Evolutionary conservation across 2,888 invertebrate species (phyloP).

Genomic region (Apotomis betuletana): DNA sequence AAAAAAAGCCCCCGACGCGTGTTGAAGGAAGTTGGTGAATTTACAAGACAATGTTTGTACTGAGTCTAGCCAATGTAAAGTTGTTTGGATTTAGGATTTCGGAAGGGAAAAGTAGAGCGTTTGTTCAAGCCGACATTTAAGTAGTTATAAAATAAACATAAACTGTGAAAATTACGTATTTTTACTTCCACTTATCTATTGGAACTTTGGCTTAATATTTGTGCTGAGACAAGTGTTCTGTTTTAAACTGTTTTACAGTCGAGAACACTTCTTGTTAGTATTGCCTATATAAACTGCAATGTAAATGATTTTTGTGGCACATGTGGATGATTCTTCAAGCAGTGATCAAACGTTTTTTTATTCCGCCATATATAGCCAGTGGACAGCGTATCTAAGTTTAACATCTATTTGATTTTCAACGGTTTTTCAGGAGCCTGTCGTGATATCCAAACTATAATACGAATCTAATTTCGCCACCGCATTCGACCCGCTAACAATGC

Average conservation of each 20-base stretch:
- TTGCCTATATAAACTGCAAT: too few species aligned
- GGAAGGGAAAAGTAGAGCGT: background rate
- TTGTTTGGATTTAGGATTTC: constrained; percentile 34
- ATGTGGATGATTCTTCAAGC: too few species aligned
- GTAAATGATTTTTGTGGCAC: too few species aligned
- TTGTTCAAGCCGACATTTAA: constrained; percentile 25
- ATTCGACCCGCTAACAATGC: constrained; percentile 73
- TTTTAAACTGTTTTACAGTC: too few species aligned
- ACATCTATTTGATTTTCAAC: constrained; percentile 51
- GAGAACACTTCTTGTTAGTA: too few species aligned
- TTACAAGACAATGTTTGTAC: constrained; percentile 52
- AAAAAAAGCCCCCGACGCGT: constrained; percentile 57
- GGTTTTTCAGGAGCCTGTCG: constrained; percentile 47
- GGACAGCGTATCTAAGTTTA: constrained; percentile 31
- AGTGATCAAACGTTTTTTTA: background rate
- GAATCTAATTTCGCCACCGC: constrained; percentile 81
- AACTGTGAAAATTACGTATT: background rate
- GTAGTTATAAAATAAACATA: background rate
- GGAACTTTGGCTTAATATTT: background rate
- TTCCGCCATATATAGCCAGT: background rate
- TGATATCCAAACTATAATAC: constrained; percentile 65
- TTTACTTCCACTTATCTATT: too few species aligned
- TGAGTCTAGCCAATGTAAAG: constrained; percentile 39
- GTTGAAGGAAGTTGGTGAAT: constrained; percentile 67
- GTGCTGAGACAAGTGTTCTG: too few species aligned